Conservation (phyloP, 1,140 invertebrate genomes). For the Zaprionus camerounensis region DNA sequence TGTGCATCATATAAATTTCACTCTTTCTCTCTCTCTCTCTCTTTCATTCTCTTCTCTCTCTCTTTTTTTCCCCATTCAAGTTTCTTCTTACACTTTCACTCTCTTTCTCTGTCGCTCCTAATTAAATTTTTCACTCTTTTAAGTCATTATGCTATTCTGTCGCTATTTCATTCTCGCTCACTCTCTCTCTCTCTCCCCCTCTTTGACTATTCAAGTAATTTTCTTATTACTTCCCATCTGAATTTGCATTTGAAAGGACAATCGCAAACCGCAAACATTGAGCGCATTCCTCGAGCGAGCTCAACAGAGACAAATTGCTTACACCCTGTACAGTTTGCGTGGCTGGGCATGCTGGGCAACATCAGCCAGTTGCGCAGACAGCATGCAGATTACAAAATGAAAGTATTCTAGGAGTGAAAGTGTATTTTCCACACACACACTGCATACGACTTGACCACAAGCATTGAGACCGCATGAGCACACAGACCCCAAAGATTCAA, state of each 20-base stretch:
- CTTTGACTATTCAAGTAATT: not conserved
- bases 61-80: too few relatives aligned
- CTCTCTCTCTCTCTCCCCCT: not conserved
- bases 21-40: not conserved
- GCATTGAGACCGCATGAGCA: too few relatives aligned
- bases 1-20: not conserved
- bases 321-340: not conserved
- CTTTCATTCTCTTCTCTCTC: too few relatives aligned
- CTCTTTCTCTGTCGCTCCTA: too few relatives aligned
- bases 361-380: too few relatives aligned
- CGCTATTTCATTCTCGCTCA: not conserved
- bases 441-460: too few relatives aligned
- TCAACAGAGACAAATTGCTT: too few relatives aligned
- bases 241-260: conserved; percentile 24
- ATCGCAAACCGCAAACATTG: not conserved
- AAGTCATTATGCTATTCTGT: not conserved
- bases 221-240: not conserved
- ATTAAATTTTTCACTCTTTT: too few relatives aligned
- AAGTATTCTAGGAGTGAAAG: too few relatives aligned
- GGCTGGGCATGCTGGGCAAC: not conserved
- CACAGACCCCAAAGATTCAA: too few relatives aligned
- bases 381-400: not conserved
- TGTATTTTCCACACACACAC: too few relatives aligned
- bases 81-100: too few relatives aligned
- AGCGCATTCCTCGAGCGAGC: conserved; percentile 7